Conservation (phyloP, 2,888 invertebrate genomes). For the Lochmaea capreae region DNA sequence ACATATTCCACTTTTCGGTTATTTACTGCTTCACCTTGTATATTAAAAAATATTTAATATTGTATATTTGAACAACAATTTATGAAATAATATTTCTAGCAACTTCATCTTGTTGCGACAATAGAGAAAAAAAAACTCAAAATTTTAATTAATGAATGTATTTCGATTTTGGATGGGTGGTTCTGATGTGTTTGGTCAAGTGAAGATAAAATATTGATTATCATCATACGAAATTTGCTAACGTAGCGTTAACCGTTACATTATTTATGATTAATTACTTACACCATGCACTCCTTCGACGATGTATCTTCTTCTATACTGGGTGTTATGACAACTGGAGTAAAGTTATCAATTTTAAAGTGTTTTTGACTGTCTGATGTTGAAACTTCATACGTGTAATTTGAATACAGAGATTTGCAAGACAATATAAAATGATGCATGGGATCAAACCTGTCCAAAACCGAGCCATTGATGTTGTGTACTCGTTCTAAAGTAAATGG, state of each 20-base stretch:
- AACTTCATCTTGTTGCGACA: conserved; percentile 47
- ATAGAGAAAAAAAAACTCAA: background rate
- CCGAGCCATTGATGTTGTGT: no score
- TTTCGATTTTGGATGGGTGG: conserved; percentile 26
- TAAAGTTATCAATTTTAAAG: no score
- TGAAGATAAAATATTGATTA: conserved; percentile 32
- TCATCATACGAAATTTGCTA: conserved; percentile 23
- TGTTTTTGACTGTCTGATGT: no score
- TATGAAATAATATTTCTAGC: conserved; percentile 15
- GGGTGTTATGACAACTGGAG: background rate
- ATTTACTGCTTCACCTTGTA: no score
- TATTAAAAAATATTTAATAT: no score
- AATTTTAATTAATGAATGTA: conserved; percentile 33
- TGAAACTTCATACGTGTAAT: no score
- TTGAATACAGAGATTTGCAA: no score
- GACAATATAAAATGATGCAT: no score
- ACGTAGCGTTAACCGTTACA: no score
- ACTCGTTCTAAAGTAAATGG: no score
- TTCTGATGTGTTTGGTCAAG: conserved; percentile 22
- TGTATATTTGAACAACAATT: background rate
- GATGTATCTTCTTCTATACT: conserved; percentile 1
- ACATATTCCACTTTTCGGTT: no score
- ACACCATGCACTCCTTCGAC: conserved; percentile 14
- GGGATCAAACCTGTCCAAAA: no score
- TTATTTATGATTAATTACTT: conserved; percentile 28